phyloP scores from a whole-genome alignment of 2,113 vertebrate genomes.

The Mormoops blainvillei region DNA sequence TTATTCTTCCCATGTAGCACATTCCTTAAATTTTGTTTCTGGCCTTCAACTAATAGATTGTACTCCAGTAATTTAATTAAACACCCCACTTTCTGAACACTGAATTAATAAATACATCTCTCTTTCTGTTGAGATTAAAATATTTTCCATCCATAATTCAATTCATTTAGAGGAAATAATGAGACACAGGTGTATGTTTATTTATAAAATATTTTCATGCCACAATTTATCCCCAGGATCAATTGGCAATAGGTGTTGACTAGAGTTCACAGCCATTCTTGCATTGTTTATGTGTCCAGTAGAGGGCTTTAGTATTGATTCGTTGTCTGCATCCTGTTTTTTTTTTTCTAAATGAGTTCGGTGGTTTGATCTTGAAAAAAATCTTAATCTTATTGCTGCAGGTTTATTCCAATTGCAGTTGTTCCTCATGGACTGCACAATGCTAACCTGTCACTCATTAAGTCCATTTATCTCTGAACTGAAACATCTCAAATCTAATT shows the following conservation, averaged over 20 bases:
- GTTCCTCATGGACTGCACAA: conserved; percentile 74
- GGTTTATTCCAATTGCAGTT: conserved; percentile 77
- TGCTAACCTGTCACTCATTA: conserved; percentile 75
- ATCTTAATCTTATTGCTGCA: conserved; percentile 52
- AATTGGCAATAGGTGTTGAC: conserved; percentile 32
- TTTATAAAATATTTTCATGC: conserved; percentile 25
- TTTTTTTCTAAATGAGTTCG: conserved; percentile 78
- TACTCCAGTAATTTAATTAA: neutral
- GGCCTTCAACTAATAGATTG: neutral
- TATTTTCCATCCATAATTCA: neutral
- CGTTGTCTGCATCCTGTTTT: conserved; percentile 71
- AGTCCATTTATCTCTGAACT: conserved; percentile 78
- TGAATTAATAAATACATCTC: neutral
- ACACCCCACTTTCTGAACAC: neutral
- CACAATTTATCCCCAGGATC: conserved; percentile 28
- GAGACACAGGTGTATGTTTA: neutral
- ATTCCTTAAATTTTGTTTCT: neutral
- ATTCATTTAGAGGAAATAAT: neutral
- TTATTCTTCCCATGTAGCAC: neutral
- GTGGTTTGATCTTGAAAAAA: conserved; percentile 76
- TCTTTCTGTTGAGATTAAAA: neutral
- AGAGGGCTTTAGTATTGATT: conserved; percentile 75
- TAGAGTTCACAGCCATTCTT: conserved; percentile 56
- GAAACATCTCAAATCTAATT: conserved; percentile 81
- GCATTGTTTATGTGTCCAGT: conserved; percentile 60